Evolutionary conservation across 1,140 invertebrate genomes (phyloP), one percentile per base, ranked within the genome.

Genomic region (Calycopis cecrops): DNA sequence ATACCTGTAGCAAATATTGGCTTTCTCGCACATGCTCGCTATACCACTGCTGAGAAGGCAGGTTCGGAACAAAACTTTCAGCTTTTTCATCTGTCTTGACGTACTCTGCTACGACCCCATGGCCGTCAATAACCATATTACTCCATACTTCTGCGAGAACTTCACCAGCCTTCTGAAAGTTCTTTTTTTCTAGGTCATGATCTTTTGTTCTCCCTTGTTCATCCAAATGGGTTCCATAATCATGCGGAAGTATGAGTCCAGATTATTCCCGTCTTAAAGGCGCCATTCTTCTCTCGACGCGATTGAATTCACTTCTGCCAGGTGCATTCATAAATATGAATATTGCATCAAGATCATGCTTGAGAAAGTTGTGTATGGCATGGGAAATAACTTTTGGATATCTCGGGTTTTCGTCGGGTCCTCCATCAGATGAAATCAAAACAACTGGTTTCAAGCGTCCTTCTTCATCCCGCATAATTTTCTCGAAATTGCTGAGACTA

Each of bases 381-480:
- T 48, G 33, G 38, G 48, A 37, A 48, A 52, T 56, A 42, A 51
- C 55, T 28, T 57, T 52, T 35, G 28, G 57, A 53, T 53, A 58
- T 48, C 51, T 21, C 47, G 57, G 57, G 12, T 59, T 62, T 28
- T 55, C 76, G 60, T 89, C 81, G 8, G 80, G 83, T 16, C 84
- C 76, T 35, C 79, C 76, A 63, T 88, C 81, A 55, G 55, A 49
- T 38, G 73, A 65, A 65, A 86, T 71, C 6, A 85, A 50, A 54
- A 86, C 16, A 58, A 88, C 63, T 34, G 84, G 84, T 67, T 88
- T 88, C 9, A 73, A 21, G 14, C 18, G 17, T 35, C 59, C 65
- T 34, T 64, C 47, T 60, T 62, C 59, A 66, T 54, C 63, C 53
- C 61, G 58, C 17, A 60, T 60, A 58, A 76, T 60, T 48, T 60